These are phyloP conservation scores for Lycia hirtaria DNA, from an alignment of 2,888 invertebrate species.

Conservation along the genomic window DNA sequence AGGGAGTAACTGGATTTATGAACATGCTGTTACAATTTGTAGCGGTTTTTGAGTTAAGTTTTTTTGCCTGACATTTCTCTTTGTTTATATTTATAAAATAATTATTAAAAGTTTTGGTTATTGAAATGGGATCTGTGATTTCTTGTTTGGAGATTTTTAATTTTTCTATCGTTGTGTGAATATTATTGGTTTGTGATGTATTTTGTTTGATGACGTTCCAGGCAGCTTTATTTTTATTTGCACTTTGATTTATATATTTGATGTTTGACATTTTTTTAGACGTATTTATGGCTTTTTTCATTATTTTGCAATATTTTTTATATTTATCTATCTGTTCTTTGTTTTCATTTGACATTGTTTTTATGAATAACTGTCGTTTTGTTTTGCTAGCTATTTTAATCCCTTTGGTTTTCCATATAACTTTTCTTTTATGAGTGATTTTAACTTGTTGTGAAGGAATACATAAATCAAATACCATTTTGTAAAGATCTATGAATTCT, in stretches of 20 bases:
- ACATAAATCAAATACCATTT: neutral
- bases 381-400: conserved; percentile 1
- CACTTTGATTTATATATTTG: neutral
- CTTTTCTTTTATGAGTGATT: neutral
- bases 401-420: neutral
- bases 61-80: neutral
- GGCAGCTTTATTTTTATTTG: neutral
- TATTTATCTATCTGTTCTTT: neutral
- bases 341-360: neutral
- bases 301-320: neutral
- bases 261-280: neutral
- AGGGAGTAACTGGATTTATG: neutral
- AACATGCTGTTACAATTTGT: neutral
- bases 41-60: neutral
- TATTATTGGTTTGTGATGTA: neutral
- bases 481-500: neutral
- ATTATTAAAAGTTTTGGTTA: neutral
- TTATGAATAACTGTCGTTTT: neutral
- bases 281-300: neutral
- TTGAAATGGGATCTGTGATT: neutral
- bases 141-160: neutral
- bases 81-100: neutral
- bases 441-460: neutral
- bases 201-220: conserved; percentile 1
- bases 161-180: neutral